Percentiles rank a stretch among this genome's conserved stretches.
phyloP scores from a whole-genome alignment of 1,140 invertebrate genomes.

The Subanguina moxae region DNA sequence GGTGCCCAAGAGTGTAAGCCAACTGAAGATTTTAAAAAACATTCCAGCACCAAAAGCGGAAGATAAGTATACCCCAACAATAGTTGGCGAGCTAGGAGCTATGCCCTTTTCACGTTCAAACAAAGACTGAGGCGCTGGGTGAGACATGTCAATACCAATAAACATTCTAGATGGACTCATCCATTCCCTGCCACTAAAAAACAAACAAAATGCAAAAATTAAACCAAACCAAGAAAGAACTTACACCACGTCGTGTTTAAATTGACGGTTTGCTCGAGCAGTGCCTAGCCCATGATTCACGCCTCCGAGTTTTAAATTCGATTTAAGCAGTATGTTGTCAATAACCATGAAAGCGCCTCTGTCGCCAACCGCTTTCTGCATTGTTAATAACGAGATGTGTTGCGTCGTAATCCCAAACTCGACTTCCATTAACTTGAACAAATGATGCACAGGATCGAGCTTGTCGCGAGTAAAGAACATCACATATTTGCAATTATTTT shows the following conservation, averaged over 20 bases:
- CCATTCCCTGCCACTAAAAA: slow-evolving; percentile 11
- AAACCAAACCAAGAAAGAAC: background rate
- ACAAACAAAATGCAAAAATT: background rate
- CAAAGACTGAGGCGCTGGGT: slow-evolving; percentile 5
- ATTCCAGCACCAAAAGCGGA: background rate
- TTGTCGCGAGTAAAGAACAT: slow-evolving; percentile 16
- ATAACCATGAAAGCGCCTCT: slow-evolving; percentile 11
- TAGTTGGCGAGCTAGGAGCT: slow-evolving; percentile 1
- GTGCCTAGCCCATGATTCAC: slow-evolving; percentile 18
- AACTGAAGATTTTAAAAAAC: background rate
- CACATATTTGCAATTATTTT: background rate
- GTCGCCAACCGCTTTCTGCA: slow-evolving; percentile 6
- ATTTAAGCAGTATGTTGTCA: slow-evolving; percentile 12
- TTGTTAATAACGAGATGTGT: slow-evolving; percentile 8
- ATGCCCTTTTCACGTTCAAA: slow-evolving; percentile 3
- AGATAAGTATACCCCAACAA: slow-evolving; percentile 17
- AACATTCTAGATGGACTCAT: slow-evolving; percentile 9
- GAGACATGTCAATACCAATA: slow-evolving; percentile 13
- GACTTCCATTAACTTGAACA: slow-evolving; percentile 15
- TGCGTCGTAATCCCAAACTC: slow-evolving; percentile 9
- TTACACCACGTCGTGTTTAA: slow-evolving; percentile 2
- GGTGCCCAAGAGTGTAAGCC: slow-evolving; percentile 13
- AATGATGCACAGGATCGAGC: slow-evolving; percentile 19
- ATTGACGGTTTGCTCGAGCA: background rate
- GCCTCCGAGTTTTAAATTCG: slow-evolving; percentile 9